phyloP scores from a whole-genome alignment of 2,797 vertebrate genomes.

The Darevskia nairensis region DNA sequence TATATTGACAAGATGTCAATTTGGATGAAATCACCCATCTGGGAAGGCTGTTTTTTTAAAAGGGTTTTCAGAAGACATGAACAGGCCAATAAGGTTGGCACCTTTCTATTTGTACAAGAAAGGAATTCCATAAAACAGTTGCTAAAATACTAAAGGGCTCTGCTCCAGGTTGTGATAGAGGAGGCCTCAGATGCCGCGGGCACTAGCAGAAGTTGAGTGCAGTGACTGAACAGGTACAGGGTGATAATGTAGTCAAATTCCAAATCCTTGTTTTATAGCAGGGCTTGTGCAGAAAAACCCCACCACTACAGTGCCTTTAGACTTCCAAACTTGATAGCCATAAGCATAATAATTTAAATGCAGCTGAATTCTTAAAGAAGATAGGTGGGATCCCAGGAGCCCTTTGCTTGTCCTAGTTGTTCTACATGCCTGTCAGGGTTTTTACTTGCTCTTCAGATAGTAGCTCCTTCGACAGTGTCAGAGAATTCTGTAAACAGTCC shows the following conservation, averaged over 20 bases:
- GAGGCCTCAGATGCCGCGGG: no score
- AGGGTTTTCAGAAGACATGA: no score
- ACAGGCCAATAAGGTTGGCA: no score
- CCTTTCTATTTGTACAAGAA: no score
- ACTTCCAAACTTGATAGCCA: neutral
- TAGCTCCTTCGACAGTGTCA: neutral
- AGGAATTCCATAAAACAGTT: neutral
- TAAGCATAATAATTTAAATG: neutral
- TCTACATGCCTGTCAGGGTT: neutral
- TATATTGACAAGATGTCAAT: no score
- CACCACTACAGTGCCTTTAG: neutral
- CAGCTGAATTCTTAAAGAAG: neutral
- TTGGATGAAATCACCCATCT: no score
- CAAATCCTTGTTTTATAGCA: neutral
- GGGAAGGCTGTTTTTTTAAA: no score
- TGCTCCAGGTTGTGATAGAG: no score
- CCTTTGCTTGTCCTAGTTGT: neutral
- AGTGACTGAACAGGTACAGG: neutral
- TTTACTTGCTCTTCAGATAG: neutral
- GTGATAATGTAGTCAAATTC: neutral
- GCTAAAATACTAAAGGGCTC: no score
- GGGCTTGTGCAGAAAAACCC: neutral
- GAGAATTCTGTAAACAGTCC: neutral
- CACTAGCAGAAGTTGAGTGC: no score
- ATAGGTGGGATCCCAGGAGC: neutral